Evolutionary conservation across 30 jellyfish, hydroid and myxozoan species (phyloP).

Genomic region (Pelagia noctiluca): DNA sequence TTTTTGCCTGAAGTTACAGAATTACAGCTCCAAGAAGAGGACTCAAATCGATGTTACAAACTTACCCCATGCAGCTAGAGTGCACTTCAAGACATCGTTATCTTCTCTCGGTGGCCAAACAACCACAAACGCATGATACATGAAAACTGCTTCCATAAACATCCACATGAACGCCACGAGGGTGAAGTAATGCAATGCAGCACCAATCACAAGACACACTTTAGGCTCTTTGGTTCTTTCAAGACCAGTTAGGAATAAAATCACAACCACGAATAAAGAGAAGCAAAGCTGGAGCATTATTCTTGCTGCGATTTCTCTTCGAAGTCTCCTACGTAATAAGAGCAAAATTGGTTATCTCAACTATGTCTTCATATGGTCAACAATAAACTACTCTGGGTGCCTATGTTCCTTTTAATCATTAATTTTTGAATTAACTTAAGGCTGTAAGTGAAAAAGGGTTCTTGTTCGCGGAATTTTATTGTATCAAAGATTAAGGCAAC

Average conservation of each 20-base stretch:
- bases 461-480: too few species aligned
- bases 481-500: too few species aligned
- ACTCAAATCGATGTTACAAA: neutral
- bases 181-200: conserved; percentile 87
- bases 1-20: neutral
- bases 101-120: conserved; percentile 99
- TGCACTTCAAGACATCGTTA: conserved; percentile 87
- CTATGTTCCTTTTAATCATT: too few species aligned
- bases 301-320: conserved; percentile 94
- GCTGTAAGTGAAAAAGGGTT: too few species aligned
- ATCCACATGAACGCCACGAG: conserved; percentile 98
- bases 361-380: too few species aligned
- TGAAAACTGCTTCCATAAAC: conserved; percentile 97
- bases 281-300: conserved; percentile 92
- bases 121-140: conserved; percentile 97
- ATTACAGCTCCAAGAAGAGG: neutral
- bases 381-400: too few species aligned
- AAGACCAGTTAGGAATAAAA: conserved; percentile 89
- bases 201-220: conserved; percentile 90
- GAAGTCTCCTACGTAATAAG: conserved; percentile 77
- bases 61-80: conserved; percentile 99
- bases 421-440: too few species aligned
- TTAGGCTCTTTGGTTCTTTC: conserved; percentile 81
- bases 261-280: conserved; percentile 82
- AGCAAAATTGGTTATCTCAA: neutral